phyloP scores from a whole-genome alignment of 2,888 invertebrate genomes.

The Aspidiotus destructor region DNA sequence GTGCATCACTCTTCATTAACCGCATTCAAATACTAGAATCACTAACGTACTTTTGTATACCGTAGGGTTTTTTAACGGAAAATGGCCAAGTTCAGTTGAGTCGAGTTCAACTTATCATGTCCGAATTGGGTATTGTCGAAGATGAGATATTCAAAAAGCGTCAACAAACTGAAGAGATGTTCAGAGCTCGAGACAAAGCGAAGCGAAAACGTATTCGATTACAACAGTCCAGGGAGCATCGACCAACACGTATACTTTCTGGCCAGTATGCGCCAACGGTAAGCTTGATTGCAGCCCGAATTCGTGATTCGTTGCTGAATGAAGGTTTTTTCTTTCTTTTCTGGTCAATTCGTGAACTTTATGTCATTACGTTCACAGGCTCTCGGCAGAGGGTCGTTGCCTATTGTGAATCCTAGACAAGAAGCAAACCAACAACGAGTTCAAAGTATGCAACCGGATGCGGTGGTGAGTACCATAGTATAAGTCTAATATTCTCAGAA shows the following conservation, averaged over 20 bases:
- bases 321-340: not conserved
- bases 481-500: not conserved
- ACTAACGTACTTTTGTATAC: not conserved
- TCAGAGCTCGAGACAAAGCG: conserved; percentile 65
- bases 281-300: conserved; percentile 37
- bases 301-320: not conserved
- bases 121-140: conserved; percentile 84
- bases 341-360: not conserved
- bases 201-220: conserved; percentile 50
- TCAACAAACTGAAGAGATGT: conserved; percentile 74
- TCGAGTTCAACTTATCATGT: conserved; percentile 89
- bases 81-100: conserved; percentile 88
- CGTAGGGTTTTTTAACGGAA: conserved; percentile 83
- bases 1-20: not conserved
- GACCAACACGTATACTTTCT: conserved; percentile 59
- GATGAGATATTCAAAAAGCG: conserved; percentile 94
- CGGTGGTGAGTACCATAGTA: not conserved
- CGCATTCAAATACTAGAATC: too few species aligned
- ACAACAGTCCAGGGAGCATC: conserved; percentile 44
- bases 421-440: conserved; percentile 64
- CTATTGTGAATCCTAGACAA: conserved; percentile 60
- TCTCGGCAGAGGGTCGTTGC: conserved; percentile 46
- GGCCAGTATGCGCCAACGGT: conserved; percentile 73
- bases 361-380: not conserved
- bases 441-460: conserved; percentile 40